Percentiles rank a stretch among this genome's conserved stretches.
Evolutionary conservation across 2,888 invertebrate species (phyloP).

Genomic region (Hydriomena furcata): DNA sequence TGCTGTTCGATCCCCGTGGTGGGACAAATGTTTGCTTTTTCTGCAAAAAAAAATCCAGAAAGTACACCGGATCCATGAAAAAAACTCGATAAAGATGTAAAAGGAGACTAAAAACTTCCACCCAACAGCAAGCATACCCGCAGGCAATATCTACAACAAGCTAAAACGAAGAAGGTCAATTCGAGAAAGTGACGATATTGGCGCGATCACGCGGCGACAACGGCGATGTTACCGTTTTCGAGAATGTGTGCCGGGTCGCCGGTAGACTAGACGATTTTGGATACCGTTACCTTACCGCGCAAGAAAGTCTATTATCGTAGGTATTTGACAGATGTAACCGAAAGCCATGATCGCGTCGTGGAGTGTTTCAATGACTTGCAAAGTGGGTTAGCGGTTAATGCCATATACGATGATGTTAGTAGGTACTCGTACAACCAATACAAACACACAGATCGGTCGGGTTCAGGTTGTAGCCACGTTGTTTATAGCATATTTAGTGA

Average conservation of each 20-base stretch:
- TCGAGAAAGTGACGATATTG: conserved; percentile 44
- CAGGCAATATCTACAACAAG: neutral
- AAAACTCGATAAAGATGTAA: no score
- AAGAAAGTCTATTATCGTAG: conserved; percentile 4
- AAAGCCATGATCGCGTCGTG: no score
- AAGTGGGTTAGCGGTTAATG: conserved; percentile 1
- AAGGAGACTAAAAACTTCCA: no score
- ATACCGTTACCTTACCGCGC: conserved; percentile 35
- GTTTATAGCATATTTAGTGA: no score
- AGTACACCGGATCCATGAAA: no score
- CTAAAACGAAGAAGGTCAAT: conserved; percentile 28
- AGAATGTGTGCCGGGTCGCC: conserved; percentile 55
- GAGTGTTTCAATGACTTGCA: conserved; percentile 4
- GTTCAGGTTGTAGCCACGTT: neutral
- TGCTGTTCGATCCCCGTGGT: no score
- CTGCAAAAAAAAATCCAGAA: no score
- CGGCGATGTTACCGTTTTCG: conserved; percentile 41
- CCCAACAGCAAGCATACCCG: neutral
- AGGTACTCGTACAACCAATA: no score
- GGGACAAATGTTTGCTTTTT: no score
- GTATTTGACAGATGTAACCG: neutral
- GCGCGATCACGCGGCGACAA: conserved; percentile 40
- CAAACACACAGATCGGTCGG: neutral
- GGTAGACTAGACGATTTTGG: conserved; percentile 30
- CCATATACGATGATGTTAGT: no score